Conservation (phyloP, 2,113 vertebrate genomes). For the Stomatorhinus ivindoensis region DNA sequence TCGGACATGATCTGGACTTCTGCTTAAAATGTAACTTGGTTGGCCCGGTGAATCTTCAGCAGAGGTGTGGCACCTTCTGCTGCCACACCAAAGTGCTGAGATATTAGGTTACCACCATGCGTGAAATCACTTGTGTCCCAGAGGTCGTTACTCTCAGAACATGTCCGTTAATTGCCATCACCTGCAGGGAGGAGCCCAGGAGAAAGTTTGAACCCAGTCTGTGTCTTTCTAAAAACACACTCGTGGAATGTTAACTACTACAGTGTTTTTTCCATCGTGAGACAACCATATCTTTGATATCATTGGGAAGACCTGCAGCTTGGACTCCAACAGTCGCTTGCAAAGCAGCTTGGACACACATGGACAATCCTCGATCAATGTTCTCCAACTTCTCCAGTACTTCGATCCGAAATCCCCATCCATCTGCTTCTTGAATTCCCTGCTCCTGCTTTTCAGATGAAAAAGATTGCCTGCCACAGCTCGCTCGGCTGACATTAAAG, state of each 20-base stretch:
- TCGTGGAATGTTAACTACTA: background rate
- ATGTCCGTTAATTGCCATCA: background rate
- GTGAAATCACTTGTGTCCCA: slow-evolving; percentile 1
- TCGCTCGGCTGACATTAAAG: background rate
- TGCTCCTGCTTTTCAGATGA: background rate
- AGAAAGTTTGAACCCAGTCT: background rate
- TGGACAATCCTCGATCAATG: background rate
- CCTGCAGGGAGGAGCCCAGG: background rate
- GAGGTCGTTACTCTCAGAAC: background rate
- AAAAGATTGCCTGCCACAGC: background rate
- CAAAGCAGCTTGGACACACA: background rate
- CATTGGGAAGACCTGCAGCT: background rate
- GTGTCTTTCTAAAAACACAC: background rate
- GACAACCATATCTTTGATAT: background rate
- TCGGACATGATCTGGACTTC: background rate
- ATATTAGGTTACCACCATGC: background rate
- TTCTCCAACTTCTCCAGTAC: background rate
- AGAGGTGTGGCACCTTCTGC: background rate
- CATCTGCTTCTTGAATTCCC: background rate
- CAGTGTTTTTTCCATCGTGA: background rate
- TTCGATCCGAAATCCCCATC: background rate
- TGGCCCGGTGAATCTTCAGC: background rate
- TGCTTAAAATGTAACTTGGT: background rate
- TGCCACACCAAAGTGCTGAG: background rate
- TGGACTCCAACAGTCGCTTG: background rate